Evolutionary conservation across 2,797 vertebrate species (phyloP).

Genomic region (Aplochiton taeniatus): DNA sequence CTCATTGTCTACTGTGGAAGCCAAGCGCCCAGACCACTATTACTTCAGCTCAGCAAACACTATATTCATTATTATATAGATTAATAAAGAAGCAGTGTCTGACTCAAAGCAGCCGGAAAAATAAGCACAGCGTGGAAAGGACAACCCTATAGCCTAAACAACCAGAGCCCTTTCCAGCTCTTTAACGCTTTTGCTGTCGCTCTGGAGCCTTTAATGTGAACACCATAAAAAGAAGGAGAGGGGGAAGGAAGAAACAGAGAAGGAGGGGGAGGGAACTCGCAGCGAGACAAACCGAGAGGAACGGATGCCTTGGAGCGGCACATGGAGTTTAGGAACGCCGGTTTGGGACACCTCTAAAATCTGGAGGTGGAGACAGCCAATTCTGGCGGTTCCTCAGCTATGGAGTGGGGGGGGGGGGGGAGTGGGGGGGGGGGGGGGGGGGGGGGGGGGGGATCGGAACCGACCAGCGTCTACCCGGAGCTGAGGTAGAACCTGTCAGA

Average conservation of each 20-base stretch:
- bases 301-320: not conserved
- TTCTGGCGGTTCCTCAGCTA: not conserved
- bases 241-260: not conserved
- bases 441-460: not conserved
- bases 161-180: constrained; percentile 45
- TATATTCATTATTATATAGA: no score
- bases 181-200: constrained; percentile 56
- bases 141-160: constrained; percentile 56
- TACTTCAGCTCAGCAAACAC: not conserved
- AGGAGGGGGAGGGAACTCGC: constrained; percentile 4
- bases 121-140: not conserved
- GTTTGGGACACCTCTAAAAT: not conserved
- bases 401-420: no score
- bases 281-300: not conserved
- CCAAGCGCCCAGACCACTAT: constrained; percentile 7
- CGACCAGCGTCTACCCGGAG: not conserved
- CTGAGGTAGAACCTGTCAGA: not conserved
- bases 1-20: constrained; percentile 18
- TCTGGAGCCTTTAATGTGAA: constrained; percentile 55
- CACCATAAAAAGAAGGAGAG: constrained; percentile 41
- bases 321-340: not conserved
- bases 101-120: constrained; percentile 43
- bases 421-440: no score
- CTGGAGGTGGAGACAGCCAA: constrained; percentile 3
- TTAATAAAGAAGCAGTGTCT: constrained; percentile 24